Conservation (phyloP, 2,888 invertebrate genomes). For the Shargacucullia verbasci region DNA sequence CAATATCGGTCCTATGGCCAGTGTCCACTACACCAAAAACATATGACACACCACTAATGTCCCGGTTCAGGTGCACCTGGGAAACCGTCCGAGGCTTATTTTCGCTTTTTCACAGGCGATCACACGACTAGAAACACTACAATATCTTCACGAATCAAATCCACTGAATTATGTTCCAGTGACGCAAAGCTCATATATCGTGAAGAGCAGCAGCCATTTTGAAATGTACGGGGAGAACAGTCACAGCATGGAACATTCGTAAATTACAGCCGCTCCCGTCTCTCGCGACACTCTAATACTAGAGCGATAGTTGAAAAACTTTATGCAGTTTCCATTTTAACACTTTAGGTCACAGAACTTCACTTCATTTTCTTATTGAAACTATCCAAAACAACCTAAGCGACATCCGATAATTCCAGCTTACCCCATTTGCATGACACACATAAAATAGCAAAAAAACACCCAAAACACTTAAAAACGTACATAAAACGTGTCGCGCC, state of each 20-base stretch:
- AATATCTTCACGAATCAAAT: constrained; percentile 80
- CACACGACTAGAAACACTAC: constrained; percentile 79
- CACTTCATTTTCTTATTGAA: constrained; percentile 85
- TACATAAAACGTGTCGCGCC: constrained; percentile 86
- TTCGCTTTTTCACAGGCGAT: constrained; percentile 79
- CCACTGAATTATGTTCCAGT: constrained; percentile 88
- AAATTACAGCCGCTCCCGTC: constrained; percentile 79
- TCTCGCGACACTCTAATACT: constrained; percentile 68
- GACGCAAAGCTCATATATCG: constrained; percentile 90
- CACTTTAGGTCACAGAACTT: constrained; percentile 83
- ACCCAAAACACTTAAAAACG: constrained; percentile 88
- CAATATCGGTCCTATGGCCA: constrained; percentile 88
- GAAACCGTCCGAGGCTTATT: constrained; percentile 74
- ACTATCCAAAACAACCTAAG: constrained; percentile 89
- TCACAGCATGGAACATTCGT: constrained; percentile 89
- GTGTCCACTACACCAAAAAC: constrained; percentile 87
- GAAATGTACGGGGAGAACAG: constrained; percentile 89
- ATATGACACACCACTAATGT: constrained; percentile 87
- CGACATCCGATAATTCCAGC: constrained; percentile 90
- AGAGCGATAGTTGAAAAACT: constrained; percentile 74
- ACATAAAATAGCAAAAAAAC: constrained; percentile 91
- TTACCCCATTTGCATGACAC: constrained; percentile 93
- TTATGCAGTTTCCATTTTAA: constrained; percentile 83
- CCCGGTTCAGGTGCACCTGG: constrained; percentile 74
- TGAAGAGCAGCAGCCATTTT: constrained; percentile 90